Percentiles rank a stretch among this genome's conserved stretches.
Evolutionary conservation across 2,113 vertebrate genomes (phyloP).

Genomic region (Anhinga anhinga): DNA sequence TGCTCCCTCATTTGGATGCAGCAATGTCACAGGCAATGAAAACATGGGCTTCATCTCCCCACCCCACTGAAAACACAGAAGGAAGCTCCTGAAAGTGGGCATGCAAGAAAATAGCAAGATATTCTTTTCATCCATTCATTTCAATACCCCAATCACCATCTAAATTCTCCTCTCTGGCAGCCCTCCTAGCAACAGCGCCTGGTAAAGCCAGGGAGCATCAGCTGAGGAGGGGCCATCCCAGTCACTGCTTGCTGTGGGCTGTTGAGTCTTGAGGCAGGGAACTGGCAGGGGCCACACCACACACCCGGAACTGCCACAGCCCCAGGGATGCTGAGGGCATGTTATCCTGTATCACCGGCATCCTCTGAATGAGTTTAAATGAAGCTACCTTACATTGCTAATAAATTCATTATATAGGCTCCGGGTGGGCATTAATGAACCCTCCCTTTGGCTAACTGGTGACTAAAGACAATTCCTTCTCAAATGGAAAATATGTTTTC

Average conservation of each 20-base stretch:
- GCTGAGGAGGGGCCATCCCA: accelerated
- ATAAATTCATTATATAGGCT: background rate
- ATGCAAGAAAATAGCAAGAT: background rate
- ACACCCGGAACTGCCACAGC: accelerated
- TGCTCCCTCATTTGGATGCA: background rate
- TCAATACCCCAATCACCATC: background rate
- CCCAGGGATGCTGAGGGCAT: no score
- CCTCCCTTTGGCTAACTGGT: background rate
- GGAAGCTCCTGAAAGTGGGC: background rate
- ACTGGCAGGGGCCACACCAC: background rate
- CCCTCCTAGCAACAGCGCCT: background rate
- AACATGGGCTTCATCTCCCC: background rate
- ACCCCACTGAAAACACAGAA: background rate
- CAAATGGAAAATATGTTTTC: background rate
- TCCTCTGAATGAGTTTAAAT: background rate
- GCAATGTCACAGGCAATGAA: background rate
- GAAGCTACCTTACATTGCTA: background rate
- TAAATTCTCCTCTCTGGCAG: background rate
- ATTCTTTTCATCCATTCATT: background rate
- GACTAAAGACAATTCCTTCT: background rate
- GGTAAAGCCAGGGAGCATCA: background rate
- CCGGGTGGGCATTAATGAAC: background rate
- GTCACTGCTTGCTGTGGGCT: accelerated
- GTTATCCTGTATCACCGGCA: background rate
- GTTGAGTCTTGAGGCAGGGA: background rate